phyloP scores from a whole-genome alignment of 2,113 vertebrate genomes.

The Turdus rufiventris region DNA sequence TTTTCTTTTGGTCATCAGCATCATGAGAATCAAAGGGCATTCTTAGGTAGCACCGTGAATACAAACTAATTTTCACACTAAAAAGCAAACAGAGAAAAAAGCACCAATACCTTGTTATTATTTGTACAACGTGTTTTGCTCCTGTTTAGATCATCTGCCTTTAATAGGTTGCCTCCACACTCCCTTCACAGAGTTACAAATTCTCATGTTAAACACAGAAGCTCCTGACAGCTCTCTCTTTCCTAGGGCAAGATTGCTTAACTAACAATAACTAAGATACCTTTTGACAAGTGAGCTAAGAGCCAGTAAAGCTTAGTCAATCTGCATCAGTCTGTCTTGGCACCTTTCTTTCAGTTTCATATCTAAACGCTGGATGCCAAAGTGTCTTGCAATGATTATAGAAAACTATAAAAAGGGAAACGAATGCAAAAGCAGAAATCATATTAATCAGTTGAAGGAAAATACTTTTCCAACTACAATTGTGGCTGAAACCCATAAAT shows the following conservation, averaged over 20 bases:
- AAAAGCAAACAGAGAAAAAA: not conserved
- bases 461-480: conserved; percentile 68
- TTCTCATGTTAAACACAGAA: conserved; percentile 55
- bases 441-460: conserved; percentile 71
- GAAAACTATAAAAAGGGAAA: conserved; percentile 16
- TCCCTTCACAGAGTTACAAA: conserved; percentile 17
- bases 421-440: conserved; percentile 63
- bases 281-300: conserved; percentile 72
- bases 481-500: conserved; percentile 77
- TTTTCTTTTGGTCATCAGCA: not conserved
- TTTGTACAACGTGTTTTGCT: not conserved
- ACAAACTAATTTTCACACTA: not conserved
- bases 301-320: conserved; percentile 61
- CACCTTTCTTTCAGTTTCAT: conserved; percentile 48
- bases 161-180: conserved; percentile 53
- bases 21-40: not conserved
- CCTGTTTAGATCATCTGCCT: not conserved
- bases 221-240: conserved; percentile 60
- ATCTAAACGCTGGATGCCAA: conserved; percentile 14
- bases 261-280: conserved; percentile 63
- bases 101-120: not conserved
- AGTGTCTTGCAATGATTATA: not conserved
- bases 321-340: conserved; percentile 40
- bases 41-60: not conserved
- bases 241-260: conserved; percentile 69